A percentile compares a stretch with the other conserved stretches of the same genome.
Evolutionary conservation across 2,113 vertebrate genomes (phyloP).

Genomic region (Gymnobelideus leadbeateri): DNA sequence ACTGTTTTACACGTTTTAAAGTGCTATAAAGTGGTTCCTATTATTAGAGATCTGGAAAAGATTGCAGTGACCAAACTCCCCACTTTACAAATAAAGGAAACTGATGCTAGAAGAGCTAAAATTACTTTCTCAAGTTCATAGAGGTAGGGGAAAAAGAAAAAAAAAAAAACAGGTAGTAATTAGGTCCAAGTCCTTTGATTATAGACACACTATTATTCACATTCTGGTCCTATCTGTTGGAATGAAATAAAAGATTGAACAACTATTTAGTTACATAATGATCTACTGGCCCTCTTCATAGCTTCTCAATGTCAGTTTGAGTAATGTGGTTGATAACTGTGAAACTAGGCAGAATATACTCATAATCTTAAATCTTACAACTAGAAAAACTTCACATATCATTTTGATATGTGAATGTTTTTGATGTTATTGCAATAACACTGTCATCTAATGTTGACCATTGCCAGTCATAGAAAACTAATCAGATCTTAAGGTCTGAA

Average conservation of each 20-base stretch:
- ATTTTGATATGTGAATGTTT: neutral
- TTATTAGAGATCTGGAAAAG: too few species aligned
- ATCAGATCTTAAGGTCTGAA: neutral
- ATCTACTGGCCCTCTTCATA: neutral
- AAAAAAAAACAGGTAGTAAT: neutral
- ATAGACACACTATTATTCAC: neutral
- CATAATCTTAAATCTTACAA: neutral
- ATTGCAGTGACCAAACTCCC: too few species aligned
- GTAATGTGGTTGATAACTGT: neutral
- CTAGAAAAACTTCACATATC: neutral
- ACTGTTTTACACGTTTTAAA: too few species aligned
- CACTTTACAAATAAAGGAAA: too few species aligned
- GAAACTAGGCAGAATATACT: neutral
- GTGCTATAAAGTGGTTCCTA: too few species aligned
- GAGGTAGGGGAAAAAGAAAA: neutral
- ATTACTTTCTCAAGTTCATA: neutral
- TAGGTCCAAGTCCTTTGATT: neutral
- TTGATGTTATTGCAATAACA: neutral
- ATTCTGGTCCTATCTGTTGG: neutral
- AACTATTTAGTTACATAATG: neutral
- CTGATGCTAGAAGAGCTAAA: too few species aligned
- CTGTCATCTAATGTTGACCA: neutral
- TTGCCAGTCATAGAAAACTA: neutral
- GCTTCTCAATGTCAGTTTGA: neutral
- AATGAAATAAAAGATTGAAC: neutral